Conservation (phyloP, 2,797 vertebrate species). For the Galagoides demidoff region DNA sequence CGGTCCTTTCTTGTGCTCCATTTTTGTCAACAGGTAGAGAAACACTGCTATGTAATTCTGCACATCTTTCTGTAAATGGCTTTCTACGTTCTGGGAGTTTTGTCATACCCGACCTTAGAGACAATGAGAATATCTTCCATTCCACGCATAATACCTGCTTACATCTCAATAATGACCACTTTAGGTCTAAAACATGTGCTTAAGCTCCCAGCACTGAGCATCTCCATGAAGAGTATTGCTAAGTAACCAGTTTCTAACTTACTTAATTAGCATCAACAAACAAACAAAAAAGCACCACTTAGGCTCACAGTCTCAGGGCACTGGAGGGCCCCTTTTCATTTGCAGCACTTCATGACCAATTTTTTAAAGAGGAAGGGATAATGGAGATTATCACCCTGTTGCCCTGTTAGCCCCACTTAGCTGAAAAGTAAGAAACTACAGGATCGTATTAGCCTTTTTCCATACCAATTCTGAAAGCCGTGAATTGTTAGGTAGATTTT, state of each 20-base stretch:
- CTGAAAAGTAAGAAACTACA: constrained; percentile 69
- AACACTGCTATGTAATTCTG: not conserved
- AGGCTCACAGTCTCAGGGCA: constrained; percentile 26
- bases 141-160: constrained; percentile 37
- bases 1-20: not conserved
- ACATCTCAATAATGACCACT: constrained; percentile 80
- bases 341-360: constrained; percentile 80
- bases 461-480: constrained; percentile 80
- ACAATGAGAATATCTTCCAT: not conserved
- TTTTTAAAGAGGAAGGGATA: constrained; percentile 82
- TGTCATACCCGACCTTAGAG: constrained; percentile 30
- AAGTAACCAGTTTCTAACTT: constrained; percentile 79
- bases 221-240: constrained; percentile 76
- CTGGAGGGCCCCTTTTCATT: constrained; percentile 63
- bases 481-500: constrained; percentile 59
- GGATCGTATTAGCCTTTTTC: constrained; percentile 74
- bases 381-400: constrained; percentile 83
- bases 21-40: not conserved
- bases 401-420: constrained; percentile 80
- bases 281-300: constrained; percentile 72
- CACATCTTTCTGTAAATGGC: not conserved
- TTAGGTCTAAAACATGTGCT: constrained; percentile 77
- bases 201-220: constrained; percentile 76
- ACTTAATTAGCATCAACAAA: constrained; percentile 82
- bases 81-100: not conserved